These are phyloP conservation scores for Andrena minutula DNA, from an alignment of 2,888 invertebrate species.

Conservation along the genomic window DNA sequence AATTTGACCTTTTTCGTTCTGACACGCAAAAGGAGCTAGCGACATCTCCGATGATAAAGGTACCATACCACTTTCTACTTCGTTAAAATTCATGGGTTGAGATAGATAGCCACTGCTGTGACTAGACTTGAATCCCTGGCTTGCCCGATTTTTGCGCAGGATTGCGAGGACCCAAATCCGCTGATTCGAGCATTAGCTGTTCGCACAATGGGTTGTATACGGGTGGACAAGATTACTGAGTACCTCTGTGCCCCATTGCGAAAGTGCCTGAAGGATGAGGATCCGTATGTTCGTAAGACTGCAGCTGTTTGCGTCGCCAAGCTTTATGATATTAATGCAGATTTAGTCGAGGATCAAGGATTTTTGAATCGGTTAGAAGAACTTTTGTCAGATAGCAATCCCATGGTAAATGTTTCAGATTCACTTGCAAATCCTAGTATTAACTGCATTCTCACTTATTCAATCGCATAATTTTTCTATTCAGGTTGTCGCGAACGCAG, in stretches of 20 bases:
- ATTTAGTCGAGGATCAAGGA: constrained; percentile 92
- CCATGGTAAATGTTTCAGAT: constrained; percentile 90
- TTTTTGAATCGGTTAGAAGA: constrained; percentile 99
- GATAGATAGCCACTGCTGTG: constrained; percentile 84
- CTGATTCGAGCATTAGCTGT: constrained; percentile 99
- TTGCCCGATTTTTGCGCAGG: constrained; percentile 88
- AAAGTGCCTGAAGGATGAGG: constrained; percentile 97
- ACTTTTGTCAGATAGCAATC: constrained; percentile 98
- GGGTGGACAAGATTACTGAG: constrained; percentile 99
- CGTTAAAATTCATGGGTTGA: constrained; percentile 82
- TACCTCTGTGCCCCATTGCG: constrained; percentile 99
- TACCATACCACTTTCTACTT: constrained; percentile 82
- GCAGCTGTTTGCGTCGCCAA: constrained; percentile 99
- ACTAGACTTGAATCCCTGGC: constrained; percentile 85
- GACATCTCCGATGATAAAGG: constrained; percentile 85
- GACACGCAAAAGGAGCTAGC: constrained; percentile 85
- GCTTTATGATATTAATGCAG: constrained; percentile 96
- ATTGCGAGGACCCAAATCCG: constrained; percentile 99
- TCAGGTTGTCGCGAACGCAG: constrained; percentile 98
- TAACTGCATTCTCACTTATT: neutral
- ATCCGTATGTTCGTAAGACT: constrained; percentile 99
- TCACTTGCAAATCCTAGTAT: constrained; percentile 4
- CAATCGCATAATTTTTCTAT: constrained; percentile 21
- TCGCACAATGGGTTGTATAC: constrained; percentile 99
- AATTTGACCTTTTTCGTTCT: constrained; percentile 86